Base-by-base conservation (phyloP, 2,797 vertebrate species). In the Vespertilio murinus region DNA sequence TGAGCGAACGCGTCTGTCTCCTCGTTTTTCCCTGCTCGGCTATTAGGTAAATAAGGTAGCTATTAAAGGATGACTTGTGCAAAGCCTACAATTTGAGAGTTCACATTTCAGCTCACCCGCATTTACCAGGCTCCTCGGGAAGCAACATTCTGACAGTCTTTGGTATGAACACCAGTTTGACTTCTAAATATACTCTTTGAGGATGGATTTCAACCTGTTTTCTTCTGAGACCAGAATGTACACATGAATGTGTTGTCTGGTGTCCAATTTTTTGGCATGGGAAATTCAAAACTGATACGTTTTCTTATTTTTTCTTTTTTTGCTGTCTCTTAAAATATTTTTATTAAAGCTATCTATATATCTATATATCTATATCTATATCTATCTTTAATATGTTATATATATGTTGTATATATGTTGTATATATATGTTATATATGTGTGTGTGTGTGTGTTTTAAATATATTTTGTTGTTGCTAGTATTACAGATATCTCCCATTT, bases 11-110 rank as follows among this genome's bases (percentile, higher is more conserved):
- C 94, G 94, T 96, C 96, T 97, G 97, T 96, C 96, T 95, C 75
- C 69, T 96, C 85, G 83, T 93, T 96, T 96, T 88, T 59, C 61
- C 42, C 83, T 96, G 94, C 95, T 92, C 80, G 80, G 92, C 82
- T 94, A 96, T 96, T 96, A 96, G 92, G 95, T 96, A 96, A 96
- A 97, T 96, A 97, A 96, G 93, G 91, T 90, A 93, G 95, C 87
- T 93, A 97, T 97, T 97, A 97, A 94, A 93, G 73, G 96, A 96
- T 95, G 97, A 96, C 94, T 97, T 93, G 22, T 7, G 45, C 86
- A 93, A 96, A 97, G 82, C 95, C 96, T 97, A 73, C 94, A 97
- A 97, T 95, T 96, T 97, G 23, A 90, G 70, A 59, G 74, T 93
- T 96, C 95, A 74, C 88, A 91, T 91, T 92, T 95, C 92, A 93